Conservation (phyloP, 2,113 vertebrate species). For the Podarcis cretensis region DNA sequence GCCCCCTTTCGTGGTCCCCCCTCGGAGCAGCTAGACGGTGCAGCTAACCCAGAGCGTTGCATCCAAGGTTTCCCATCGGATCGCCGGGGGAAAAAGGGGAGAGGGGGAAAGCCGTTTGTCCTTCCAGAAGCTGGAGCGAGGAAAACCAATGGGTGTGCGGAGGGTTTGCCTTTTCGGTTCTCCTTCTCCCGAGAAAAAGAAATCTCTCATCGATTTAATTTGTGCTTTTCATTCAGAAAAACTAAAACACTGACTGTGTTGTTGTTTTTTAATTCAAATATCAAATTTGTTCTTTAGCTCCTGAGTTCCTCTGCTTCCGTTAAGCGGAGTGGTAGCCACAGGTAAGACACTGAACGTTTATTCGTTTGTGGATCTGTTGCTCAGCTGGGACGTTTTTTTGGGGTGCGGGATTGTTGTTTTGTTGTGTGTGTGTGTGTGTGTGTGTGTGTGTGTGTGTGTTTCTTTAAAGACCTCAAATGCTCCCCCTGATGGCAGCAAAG, state of each 20-base stretch:
- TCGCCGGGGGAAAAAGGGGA: constrained; percentile 57
- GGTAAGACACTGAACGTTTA: constrained; percentile 81
- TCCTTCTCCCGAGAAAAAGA: constrained; percentile 42
- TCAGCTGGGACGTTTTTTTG: constrained; percentile 80
- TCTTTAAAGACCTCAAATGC: constrained; percentile 84
- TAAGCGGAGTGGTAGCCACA: constrained; percentile 82
- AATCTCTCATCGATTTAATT: not conserved
- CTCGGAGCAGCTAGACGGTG: constrained; percentile 61
- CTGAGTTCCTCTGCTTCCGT: constrained; percentile 58
- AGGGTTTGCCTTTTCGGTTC: constrained; percentile 62
- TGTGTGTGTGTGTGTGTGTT: not conserved
- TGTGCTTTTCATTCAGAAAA: not conserved
- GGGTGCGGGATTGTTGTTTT: not conserved
- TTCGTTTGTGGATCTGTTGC: constrained; percentile 77
- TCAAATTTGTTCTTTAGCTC: not conserved
- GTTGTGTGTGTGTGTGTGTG: accelerated
- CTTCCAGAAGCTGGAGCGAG: constrained; percentile 73
- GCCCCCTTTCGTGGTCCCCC: constrained; percentile 59
- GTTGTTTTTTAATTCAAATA: not conserved
- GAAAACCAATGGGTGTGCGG: constrained; percentile 21
- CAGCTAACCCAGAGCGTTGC: constrained; percentile 68
- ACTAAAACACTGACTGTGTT: not conserved
- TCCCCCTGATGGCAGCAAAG: constrained; percentile 95
- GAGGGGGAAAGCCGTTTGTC: constrained; percentile 55
- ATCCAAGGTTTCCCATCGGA: constrained; percentile 68